These are phyloP conservation scores for Drosophila prostipennis DNA, from an alignment of 2,888 invertebrate species.

Conservation along the genomic window DNA sequence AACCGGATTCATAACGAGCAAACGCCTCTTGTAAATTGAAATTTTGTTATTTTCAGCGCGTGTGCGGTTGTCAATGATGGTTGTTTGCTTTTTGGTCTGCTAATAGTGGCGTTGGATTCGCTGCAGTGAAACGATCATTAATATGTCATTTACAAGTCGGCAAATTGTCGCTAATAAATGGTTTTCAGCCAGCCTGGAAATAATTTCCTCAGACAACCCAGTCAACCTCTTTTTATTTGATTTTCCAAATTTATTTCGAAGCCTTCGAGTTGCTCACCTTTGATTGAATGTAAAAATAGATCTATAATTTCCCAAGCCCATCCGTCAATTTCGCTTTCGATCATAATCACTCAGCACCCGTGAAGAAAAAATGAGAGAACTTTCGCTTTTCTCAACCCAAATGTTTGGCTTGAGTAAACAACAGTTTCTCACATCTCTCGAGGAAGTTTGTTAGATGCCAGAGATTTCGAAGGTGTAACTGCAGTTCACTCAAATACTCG, in stretches of 20 bases:
- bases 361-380: constrained; percentile 7
- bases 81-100: constrained; percentile 27
- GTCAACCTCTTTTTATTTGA: constrained; percentile 4
- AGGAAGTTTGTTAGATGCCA: constrained; percentile 3
- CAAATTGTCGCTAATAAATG: constrained; percentile 77
- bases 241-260: constrained; percentile 1
- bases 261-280: background rate
- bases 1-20: constrained; percentile 67
- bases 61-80: constrained; percentile 55
- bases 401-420: constrained; percentile 22
- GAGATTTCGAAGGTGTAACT: constrained; percentile 16
- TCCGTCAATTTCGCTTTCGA: constrained; percentile 30
- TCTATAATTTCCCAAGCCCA: constrained; percentile 1
- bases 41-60: constrained; percentile 73
- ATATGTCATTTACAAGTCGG: constrained; percentile 79
- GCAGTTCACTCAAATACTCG: background rate
- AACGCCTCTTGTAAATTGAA: constrained; percentile 63
- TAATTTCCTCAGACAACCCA: constrained; percentile 10
- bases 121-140: constrained; percentile 68
- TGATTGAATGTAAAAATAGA: background rate
- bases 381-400: constrained; percentile 22
- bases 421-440: constrained; percentile 12
- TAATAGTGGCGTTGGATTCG: constrained; percentile 25
- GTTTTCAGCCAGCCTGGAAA: constrained; percentile 43
- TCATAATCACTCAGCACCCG: constrained; percentile 23